These are phyloP conservation scores for Sturmia bella DNA, from an alignment of 2,888 invertebrate species.

Conservation along the genomic window DNA sequence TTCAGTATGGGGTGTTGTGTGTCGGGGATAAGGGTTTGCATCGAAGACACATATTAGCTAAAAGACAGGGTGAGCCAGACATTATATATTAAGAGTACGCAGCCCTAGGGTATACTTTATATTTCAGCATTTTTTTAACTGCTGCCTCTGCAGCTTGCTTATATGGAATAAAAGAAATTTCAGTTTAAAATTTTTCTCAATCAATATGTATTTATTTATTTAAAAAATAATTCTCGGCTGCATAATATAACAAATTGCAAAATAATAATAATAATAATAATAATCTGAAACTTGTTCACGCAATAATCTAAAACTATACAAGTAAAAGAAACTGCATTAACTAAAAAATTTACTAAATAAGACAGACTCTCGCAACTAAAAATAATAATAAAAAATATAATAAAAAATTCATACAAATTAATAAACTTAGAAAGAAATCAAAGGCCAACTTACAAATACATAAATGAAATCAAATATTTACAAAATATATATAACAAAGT, in stretches of 20 bases:
- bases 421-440: constrained; percentile 50
- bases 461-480: constrained; percentile 48
- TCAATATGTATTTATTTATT: constrained; percentile 37
- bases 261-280: too few species aligned
- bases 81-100: too few species aligned
- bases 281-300: constrained; percentile 43
- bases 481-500: constrained; percentile 51
- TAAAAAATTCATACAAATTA: constrained; percentile 8
- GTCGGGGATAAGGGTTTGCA: too few species aligned
- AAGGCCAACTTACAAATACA: constrained; percentile 8
- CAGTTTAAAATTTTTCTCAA: background rate
- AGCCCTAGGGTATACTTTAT: too few species aligned
- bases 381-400: background rate
- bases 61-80: too few species aligned
- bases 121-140: too few species aligned
- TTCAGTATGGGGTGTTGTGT: too few species aligned
- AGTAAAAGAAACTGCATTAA: constrained; percentile 53
- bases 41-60: too few species aligned
- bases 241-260: constrained; percentile 68
- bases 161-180: background rate
- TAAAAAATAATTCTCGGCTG: constrained; percentile 50
- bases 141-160: too few species aligned
- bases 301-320: constrained; percentile 55
- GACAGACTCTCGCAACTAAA: constrained; percentile 10
- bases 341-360: constrained; percentile 63